A percentile compares a stretch with the other conserved stretches of the same genome.
phyloP scores from a whole-genome alignment of 2,113 vertebrate species.

The Corythoichthys haematopterus region DNA sequence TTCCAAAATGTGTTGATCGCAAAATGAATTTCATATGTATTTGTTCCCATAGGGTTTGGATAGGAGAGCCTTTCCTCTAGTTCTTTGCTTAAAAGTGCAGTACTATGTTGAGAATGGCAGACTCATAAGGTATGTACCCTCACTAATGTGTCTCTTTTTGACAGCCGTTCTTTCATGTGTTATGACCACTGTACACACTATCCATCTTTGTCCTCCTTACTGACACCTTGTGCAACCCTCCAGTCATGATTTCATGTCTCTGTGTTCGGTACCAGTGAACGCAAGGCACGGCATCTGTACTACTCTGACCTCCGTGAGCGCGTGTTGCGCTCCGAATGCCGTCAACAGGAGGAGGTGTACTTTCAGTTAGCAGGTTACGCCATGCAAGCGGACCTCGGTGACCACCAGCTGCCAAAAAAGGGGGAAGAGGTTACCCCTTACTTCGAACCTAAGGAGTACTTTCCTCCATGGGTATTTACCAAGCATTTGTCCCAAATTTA shows the following conservation, averaged over 20 bases:
- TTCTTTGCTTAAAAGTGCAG: conserved; percentile 83
- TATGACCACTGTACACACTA: neutral
- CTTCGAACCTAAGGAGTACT: conserved; percentile 85
- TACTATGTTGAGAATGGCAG: conserved; percentile 85
- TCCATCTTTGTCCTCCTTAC: conserved; percentile 14
- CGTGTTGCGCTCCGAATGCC: conserved; percentile 80
- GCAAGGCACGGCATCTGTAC: conserved; percentile 77
- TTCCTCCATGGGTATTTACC: conserved; percentile 83
- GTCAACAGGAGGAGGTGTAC: conserved; percentile 85
- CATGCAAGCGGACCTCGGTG: conserved; percentile 82
- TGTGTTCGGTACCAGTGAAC: conserved; percentile 69
- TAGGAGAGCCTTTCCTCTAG: conserved; percentile 72
- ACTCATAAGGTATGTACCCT: conserved; percentile 77
- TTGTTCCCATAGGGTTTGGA: conserved; percentile 65
- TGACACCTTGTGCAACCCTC: conserved; percentile 1
- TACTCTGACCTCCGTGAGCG: conserved; percentile 82
- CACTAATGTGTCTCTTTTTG: neutral
- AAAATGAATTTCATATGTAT: conserved; percentile 5
- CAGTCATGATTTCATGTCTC: neutral
- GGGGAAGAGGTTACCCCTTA: conserved; percentile 58
- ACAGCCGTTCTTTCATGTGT: neutral
- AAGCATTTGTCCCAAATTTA: neutral
- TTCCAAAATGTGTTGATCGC: conserved; percentile 16
- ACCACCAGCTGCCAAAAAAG: conserved; percentile 65
- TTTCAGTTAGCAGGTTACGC: conserved; percentile 85